Base-by-base conservation (phyloP, 1,140 invertebrate species). In the Cardiocondyla obscurior region DNA sequence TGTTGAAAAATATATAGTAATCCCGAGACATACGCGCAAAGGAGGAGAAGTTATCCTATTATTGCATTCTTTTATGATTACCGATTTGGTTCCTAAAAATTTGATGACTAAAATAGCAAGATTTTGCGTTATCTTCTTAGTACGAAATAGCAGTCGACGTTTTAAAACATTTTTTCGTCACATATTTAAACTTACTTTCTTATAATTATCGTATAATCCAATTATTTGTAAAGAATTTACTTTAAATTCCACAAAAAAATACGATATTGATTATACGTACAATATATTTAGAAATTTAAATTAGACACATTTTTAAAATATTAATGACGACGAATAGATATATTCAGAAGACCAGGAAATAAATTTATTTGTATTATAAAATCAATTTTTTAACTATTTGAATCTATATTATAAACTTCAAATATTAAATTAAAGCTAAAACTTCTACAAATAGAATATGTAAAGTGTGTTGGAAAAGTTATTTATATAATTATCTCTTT, bases 1-100 rank as follows among this genome's bases (percentile, higher is more conserved):
- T 46, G 49, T 76, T 88, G 81, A 88, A 88, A 87, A 88, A 88
- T 88, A 85, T 65, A 88, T 65, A 88, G 79, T 83, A 85, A 88
- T 81, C 14, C 67, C 70, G 73, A 72, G 74, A 81, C 74, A 64
- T 60, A 51, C 33, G 42, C 33, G 33, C 19, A 16, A 53, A 76
- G 60, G 46, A 65, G 53, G 53, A 77, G 60, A 77, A 83, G 55
- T 77, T 57, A 28, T 65, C n/a, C 46, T 51, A 51, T 25, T 51
- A 30, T 53, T 64, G 60, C 28, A 42, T 30, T 25, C 36, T 65
- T 73, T 86, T 42, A 82, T 55, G 22, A 42, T 79, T 67, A 79
- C 58, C 36, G 60, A 36, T 39, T 79, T 39, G n/a, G 22, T 6
- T 10, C 8, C 10, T n/a, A 25, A n/a, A n/a, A n/a, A n/a, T n/a